Conservation (phyloP, 1,140 invertebrate genomes). For the Drosophila bifasciata region DNA sequence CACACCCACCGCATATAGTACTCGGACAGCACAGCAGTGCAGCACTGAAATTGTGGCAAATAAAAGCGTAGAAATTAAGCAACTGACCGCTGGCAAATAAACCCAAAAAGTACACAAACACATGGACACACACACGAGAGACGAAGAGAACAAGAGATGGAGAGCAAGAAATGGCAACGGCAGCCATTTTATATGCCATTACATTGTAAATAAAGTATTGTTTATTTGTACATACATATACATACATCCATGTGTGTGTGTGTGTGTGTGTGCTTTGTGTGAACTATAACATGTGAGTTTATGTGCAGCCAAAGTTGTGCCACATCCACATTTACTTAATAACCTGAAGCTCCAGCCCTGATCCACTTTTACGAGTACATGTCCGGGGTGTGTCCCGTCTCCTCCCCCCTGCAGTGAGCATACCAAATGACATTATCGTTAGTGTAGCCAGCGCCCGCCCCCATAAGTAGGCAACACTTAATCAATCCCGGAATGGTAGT, state of each 20-base stretch:
- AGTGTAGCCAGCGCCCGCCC: neutral
- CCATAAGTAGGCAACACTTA: slow-evolving; percentile 22
- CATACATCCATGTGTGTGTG: slow-evolving; percentile 7
- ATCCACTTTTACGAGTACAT: slow-evolving; percentile 48
- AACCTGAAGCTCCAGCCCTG: slow-evolving; percentile 40
- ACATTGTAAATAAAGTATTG: slow-evolving; percentile 82
- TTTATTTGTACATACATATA: slow-evolving; percentile 51
- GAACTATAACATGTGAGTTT: slow-evolving; percentile 56
- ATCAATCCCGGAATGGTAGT: slow-evolving; percentile 20
- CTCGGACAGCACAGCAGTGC: slow-evolving; percentile 42
- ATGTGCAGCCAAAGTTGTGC: slow-evolving; percentile 52
- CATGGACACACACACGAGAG: slow-evolving; percentile 11
- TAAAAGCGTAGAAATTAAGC: slow-evolving; percentile 79
- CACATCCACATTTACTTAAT: slow-evolving; percentile 73
- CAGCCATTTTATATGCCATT: slow-evolving; percentile 79
- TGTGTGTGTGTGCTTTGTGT: slow-evolving; percentile 13
- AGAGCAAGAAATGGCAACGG: slow-evolving; percentile 47
- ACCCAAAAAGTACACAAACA: slow-evolving; percentile 34
- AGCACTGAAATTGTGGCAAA: slow-evolving; percentile 68
- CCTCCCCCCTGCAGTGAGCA: too few species aligned
- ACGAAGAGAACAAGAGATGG: neutral
- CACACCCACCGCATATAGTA: slow-evolving; percentile 43
- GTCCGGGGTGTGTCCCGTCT: slow-evolving; percentile 19
- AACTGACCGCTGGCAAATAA: slow-evolving; percentile 76
- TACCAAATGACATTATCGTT: slow-evolving; percentile 13